Evolutionary conservation across 64 coral and sea anemone species (phyloP).

Genomic region (Hydrozoanthus tunicans): DNA sequence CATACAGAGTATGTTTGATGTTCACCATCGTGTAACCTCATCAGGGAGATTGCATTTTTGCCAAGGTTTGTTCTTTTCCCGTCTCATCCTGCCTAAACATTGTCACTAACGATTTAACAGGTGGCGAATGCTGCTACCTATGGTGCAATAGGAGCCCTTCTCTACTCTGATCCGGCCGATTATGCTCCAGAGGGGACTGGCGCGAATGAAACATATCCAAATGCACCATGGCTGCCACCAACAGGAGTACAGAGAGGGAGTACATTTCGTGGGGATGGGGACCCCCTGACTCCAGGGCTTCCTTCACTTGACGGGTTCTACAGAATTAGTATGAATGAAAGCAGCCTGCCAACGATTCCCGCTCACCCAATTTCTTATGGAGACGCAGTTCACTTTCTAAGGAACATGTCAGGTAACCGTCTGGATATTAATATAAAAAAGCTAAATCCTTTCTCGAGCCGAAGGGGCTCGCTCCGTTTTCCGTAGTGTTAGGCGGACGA

Average conservation of each 20-base stretch:
- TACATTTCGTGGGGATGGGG: conserved; percentile 35
- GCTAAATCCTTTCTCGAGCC: neutral
- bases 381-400: conserved; percentile 70
- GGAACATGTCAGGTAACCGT: conserved; percentile 46
- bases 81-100: neutral
- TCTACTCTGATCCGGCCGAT: conserved; percentile 11
- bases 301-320: conserved; percentile 63
- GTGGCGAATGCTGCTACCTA: conserved; percentile 42
- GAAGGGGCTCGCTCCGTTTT: too few relatives aligned
- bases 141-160: conserved; percentile 38
- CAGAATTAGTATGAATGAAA: conserved; percentile 35
- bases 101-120: neutral
- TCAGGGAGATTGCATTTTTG: too few relatives aligned
- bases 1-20: too few relatives aligned
- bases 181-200: conserved; percentile 58
- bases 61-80: neutral
- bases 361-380: conserved; percentile 79
- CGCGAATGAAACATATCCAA: conserved; percentile 32
- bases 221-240: conserved; percentile 50
- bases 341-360: conserved; percentile 61
- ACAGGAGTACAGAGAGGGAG: conserved; percentile 59
- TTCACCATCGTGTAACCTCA: too few relatives aligned
- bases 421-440: neutral
- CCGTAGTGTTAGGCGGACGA: too few relatives aligned
- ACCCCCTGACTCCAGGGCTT: conserved; percentile 65